Conservation (phyloP, 1,140 invertebrate species). For the Aphelenchoides fujianensis region DNA sequence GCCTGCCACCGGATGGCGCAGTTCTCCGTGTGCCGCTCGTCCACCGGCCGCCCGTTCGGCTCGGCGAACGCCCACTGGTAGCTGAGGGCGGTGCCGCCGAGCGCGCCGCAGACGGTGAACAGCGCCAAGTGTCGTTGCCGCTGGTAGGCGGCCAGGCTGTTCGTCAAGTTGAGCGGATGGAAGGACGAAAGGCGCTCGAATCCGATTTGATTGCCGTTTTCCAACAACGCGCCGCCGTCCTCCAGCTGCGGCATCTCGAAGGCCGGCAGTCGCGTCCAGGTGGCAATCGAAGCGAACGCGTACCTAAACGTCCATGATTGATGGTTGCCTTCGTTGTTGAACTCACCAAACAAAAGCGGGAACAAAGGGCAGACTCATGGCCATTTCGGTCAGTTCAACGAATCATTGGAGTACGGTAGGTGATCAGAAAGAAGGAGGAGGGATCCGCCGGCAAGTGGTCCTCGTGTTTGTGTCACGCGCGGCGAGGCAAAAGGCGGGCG, state of each 20-base stretch:
- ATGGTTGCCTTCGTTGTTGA: too few relatives aligned
- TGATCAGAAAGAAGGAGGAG: too few relatives aligned
- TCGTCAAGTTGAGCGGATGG: not conserved
- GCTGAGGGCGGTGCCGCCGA: not conserved
- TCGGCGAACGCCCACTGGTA: not conserved
- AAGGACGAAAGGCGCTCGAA: constrained; percentile 6
- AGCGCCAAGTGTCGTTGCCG: not conserved
- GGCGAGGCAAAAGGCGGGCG: too few relatives aligned
- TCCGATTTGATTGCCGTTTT: constrained; percentile 1
- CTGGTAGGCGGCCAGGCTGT: not conserved
- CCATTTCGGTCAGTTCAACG: too few relatives aligned
- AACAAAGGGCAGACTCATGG: not conserved
- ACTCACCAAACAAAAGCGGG: constrained; percentile 4
- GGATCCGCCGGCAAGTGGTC: too few relatives aligned
- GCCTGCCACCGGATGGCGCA: constrained; percentile 7
- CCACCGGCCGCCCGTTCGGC: not conserved
- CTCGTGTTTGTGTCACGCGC: too few relatives aligned
- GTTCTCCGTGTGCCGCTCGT: not conserved
- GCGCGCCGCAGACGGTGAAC: not conserved
- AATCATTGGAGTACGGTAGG: too few relatives aligned
- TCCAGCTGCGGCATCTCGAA: not conserved
- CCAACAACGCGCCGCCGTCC: not conserved
- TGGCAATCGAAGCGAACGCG: not conserved
- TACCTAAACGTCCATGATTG: too few relatives aligned
- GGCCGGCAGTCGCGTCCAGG: not conserved